A percentile compares a stretch with the other conserved stretches of the same genome.
phyloP scores from a whole-genome alignment of 2,797 vertebrate species.

The Thripadectes ignobilis region DNA sequence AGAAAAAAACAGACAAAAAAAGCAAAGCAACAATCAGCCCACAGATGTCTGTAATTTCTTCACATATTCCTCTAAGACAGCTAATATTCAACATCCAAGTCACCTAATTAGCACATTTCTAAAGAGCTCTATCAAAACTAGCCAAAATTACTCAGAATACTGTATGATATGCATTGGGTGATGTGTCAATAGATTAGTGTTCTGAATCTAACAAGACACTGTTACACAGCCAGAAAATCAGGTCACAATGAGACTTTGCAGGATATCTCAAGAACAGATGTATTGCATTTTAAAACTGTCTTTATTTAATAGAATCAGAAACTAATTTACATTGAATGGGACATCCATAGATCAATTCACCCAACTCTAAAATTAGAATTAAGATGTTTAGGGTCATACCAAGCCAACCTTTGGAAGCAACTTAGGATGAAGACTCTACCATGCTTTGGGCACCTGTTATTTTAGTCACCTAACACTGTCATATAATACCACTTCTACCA shows the following conservation, averaged over 20 bases:
- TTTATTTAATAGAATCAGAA: background rate
- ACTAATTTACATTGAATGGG: background rate
- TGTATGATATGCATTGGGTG: background rate
- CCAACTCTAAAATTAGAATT: background rate
- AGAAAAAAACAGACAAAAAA: background rate
- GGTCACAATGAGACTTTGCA: background rate
- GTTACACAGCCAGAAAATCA: background rate
- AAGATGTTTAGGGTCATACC: background rate
- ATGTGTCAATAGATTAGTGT: background rate
- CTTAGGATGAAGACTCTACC: background rate
- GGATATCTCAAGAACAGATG: background rate
- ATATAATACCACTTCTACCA: background rate
- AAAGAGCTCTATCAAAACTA: background rate
- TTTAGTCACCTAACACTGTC: background rate
- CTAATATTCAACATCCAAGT: background rate
- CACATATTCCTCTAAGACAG: background rate
- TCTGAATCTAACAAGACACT: background rate
- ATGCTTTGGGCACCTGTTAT: background rate
- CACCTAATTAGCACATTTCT: background rate
- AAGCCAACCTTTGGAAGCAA: background rate
- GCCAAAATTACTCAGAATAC: background rate
- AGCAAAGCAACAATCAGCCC: background rate
- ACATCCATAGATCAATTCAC: background rate
- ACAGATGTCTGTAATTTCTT: background rate
- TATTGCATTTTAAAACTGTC: background rate